Evolutionary conservation across 2,113 vertebrate genomes (phyloP).

Genomic region (Heteronetta atricapilla): DNA sequence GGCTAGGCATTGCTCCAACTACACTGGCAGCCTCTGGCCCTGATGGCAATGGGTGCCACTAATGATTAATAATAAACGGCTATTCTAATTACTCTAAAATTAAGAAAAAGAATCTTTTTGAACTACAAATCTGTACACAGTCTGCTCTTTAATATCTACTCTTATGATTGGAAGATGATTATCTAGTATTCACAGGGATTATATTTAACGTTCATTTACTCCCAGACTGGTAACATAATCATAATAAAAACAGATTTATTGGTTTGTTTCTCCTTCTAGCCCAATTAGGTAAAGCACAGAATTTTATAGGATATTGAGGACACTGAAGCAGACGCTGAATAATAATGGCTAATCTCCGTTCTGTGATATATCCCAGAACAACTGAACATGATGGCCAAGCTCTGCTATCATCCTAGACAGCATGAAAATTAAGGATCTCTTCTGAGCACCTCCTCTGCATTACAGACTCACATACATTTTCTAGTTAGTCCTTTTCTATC

Average conservation of each 20-base stretch:
- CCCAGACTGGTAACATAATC: slow-evolving; percentile 1
- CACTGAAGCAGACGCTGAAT: slow-evolving; percentile 4
- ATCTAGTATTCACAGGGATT: not conserved
- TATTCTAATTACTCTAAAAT: not conserved
- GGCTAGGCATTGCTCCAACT: not conserved
- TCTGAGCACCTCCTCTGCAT: not conserved
- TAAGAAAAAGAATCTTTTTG: not conserved
- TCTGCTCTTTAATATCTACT: not conserved
- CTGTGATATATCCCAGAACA: not conserved
- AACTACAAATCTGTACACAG: not conserved
- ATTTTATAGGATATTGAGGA: slow-evolving; percentile 13
- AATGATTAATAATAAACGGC: not conserved
- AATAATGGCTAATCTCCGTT: slow-evolving; percentile 1
- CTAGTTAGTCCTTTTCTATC: not conserved
- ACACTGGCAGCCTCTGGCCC: not conserved
- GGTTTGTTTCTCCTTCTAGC: slow-evolving; percentile 28
- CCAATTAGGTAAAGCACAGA: slow-evolving; percentile 16
- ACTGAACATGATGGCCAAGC: not conserved
- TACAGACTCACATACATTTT: not conserved
- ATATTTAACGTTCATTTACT: slow-evolving; percentile 31
- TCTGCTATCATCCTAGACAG: not conserved
- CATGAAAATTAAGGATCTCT: slow-evolving; percentile 19
- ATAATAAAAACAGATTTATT: slow-evolving; percentile 49
- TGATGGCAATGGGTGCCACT: not conserved
- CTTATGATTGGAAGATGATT: not conserved